Evolutionary conservation across 1,140 invertebrate species (phyloP), one percentile per base, ranked within the genome.

Genomic region (Zaprionus ghesquierei): DNA sequence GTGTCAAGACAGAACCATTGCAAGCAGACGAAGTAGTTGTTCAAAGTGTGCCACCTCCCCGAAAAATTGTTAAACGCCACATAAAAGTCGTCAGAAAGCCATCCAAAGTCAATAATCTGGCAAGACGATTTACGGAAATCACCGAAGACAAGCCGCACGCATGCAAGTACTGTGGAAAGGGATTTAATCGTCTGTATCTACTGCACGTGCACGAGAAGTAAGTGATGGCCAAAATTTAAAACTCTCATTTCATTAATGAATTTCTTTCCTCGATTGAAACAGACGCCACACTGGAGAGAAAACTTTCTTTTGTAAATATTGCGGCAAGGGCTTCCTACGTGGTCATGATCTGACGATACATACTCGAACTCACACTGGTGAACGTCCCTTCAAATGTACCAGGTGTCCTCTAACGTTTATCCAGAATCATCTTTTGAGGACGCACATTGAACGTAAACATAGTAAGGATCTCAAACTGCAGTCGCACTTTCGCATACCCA

Each of bases 321-420:
- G 73, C 9, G 61, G 55, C 4, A 75, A 75, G 33, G 61, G 55
- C 9, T 75, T 72, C 12, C 23, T 70, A 0, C 60, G 73, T 6
- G 9, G n/a, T 5, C 62, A 65, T 41, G 73, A 75, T 58, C 27
- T 76, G 1, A 76, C 15, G 20, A 60, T 66, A 51, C 73, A 76
- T 41, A 76, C 29, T 22, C 56, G 69, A 0, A 22, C 18, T 20
- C 73, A 76, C 18, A 76, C 73, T 10, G 62, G 62, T 2, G 69
- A 72, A 53, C 73, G 69, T 10, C 71, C 66, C 6, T 76, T 66
- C 4, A 31, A 76, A 29, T 76, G 73, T 12, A 50, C 41, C 5
- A 41, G 60, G 2, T 76, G 73, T 12, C 55, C 69, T 5, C 46
- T 41, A n/a, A 25, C 56, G 0, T 75, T 65, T 38, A 29, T 71